Percentiles rank a stretch among this genome's conserved stretches.
Conservation (phyloP, 2,888 invertebrate genomes). For the Andrena haemorrhoa region DNA sequence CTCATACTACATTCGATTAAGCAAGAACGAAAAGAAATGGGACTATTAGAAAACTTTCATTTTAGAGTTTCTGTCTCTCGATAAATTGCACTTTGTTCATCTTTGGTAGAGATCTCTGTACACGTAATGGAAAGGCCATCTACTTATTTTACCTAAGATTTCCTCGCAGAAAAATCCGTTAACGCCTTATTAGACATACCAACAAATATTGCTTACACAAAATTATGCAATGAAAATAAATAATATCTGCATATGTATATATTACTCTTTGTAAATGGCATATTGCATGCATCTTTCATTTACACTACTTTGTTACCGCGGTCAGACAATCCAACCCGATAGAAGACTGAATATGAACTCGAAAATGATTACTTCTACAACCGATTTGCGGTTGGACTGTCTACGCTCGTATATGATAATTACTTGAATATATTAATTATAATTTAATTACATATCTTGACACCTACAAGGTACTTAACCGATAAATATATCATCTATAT, state of each 20-base stretch:
- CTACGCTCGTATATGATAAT: slow-evolving; percentile 38
- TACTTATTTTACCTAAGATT: slow-evolving; percentile 5
- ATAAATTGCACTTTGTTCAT: slow-evolving; percentile 25
- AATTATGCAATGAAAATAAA: slow-evolving; percentile 62
- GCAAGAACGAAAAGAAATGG: not conserved
- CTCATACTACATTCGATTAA: not conserved
- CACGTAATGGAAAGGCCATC: slow-evolving; percentile 11
- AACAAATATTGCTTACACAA: slow-evolving; percentile 46
- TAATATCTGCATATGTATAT: slow-evolving; percentile 60
- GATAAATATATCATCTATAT: slow-evolving; percentile 52
- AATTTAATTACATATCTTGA: slow-evolving; percentile 45
- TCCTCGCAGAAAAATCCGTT: slow-evolving; percentile 50
- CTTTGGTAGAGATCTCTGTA: slow-evolving; percentile 41
- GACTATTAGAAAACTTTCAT: slow-evolving; percentile 18
- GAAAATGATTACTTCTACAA: slow-evolving; percentile 34
- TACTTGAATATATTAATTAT: slow-evolving; percentile 44
- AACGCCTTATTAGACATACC: slow-evolving; percentile 40
- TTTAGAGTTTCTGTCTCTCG: slow-evolving; percentile 3
- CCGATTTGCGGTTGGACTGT: slow-evolving; percentile 49
- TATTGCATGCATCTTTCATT: slow-evolving; percentile 63
- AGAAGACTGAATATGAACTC: slow-evolving; percentile 11
- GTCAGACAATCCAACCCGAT: slow-evolving; percentile 60
- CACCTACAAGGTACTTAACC: slow-evolving; percentile 61
- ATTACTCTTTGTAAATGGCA: slow-evolving; percentile 64
- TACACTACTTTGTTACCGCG: slow-evolving; percentile 50